Evolutionary conservation across 2,888 invertebrate species (phyloP).

Genomic region (Zaprionus obscuricornis): DNA sequence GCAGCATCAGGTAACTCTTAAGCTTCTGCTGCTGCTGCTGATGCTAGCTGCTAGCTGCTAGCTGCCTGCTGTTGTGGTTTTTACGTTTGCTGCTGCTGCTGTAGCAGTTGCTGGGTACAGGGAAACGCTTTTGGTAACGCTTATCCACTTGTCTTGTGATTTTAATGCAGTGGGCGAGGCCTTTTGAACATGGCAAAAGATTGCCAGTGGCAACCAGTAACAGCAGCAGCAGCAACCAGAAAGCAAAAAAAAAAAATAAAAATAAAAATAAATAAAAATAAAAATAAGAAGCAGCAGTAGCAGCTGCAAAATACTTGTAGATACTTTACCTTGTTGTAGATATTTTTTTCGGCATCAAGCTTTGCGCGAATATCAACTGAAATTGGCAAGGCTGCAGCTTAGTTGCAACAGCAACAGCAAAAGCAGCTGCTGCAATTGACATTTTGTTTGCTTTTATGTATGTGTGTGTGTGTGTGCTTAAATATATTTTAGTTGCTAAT

Average conservation of each 20-base stretch:
- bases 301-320: slow-evolving; percentile 58
- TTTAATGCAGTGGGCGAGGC: slow-evolving; percentile 71
- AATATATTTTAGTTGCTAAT: slow-evolving; percentile 54
- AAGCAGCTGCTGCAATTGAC: slow-evolving; percentile 56
- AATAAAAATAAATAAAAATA: too few species aligned
- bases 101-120: neutral
- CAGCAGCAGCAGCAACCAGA: slow-evolving; percentile 46
- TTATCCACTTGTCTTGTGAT: slow-evolving; percentile 77
- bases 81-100: slow-evolving; percentile 67
- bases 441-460: slow-evolving; percentile 75
- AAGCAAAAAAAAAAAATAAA: too few species aligned
- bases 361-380: slow-evolving; percentile 13
- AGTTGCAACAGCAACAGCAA: slow-evolving; percentile 11
- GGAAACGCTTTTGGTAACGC: slow-evolving; percentile 66
- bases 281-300: slow-evolving; percentile 45
- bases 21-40: slow-evolving; percentile 55
- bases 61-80: slow-evolving; percentile 63
- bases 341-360: slow-evolving; percentile 41
- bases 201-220: slow-evolving; percentile 69
- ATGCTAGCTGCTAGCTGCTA: slow-evolving; percentile 16
- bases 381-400: slow-evolving; percentile 18
- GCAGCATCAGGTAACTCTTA: slow-evolving; percentile 72
- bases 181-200: slow-evolving; percentile 63
- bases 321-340: slow-evolving; percentile 55
- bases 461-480: slow-evolving; percentile 41